Conservation (phyloP, 2,888 invertebrate species). For the Amaurobius ferox region DNA sequence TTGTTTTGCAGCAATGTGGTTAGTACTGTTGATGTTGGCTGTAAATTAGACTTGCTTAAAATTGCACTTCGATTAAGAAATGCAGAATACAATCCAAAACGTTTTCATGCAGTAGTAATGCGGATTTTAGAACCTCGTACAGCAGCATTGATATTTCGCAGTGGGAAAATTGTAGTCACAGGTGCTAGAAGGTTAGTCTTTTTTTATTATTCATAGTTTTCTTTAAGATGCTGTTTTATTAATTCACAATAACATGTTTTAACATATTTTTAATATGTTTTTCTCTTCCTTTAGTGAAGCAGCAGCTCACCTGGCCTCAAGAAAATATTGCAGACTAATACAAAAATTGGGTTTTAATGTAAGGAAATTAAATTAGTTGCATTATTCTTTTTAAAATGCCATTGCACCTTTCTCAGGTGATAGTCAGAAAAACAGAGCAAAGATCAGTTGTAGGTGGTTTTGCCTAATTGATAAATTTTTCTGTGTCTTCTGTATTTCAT, state of each 20-base stretch:
- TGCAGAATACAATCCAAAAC: conserved; percentile 81
- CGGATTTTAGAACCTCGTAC: conserved; percentile 81
- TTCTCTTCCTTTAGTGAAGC: conserved; percentile 39
- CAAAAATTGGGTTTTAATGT: conserved; percentile 63
- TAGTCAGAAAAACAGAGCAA: too few species aligned
- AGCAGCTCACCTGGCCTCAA: conserved; percentile 51
- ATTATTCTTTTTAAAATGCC: too few species aligned
- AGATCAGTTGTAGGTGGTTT: too few species aligned
- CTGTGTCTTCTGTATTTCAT: too few species aligned
- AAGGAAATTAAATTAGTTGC: too few species aligned
- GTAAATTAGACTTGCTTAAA: conserved; percentile 80
- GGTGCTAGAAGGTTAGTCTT: conserved; percentile 79
- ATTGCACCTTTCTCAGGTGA: too few species aligned
- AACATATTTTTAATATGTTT: background rate
- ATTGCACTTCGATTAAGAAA: conserved; percentile 81
- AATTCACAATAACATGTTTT: too few species aligned
- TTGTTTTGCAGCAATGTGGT: conserved; percentile 79
- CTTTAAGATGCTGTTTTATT: background rate
- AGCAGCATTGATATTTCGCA: conserved; percentile 81
- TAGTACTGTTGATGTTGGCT: conserved; percentile 80
- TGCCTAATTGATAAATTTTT: too few species aligned
- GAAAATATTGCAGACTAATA: conserved; percentile 58
- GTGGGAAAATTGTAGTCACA: conserved; percentile 82
- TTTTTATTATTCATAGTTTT: background rate
- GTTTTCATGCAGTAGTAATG: conserved; percentile 81